phyloP scores from a whole-genome alignment of 2,797 vertebrate species.

The Acanthopagrus latus region DNA sequence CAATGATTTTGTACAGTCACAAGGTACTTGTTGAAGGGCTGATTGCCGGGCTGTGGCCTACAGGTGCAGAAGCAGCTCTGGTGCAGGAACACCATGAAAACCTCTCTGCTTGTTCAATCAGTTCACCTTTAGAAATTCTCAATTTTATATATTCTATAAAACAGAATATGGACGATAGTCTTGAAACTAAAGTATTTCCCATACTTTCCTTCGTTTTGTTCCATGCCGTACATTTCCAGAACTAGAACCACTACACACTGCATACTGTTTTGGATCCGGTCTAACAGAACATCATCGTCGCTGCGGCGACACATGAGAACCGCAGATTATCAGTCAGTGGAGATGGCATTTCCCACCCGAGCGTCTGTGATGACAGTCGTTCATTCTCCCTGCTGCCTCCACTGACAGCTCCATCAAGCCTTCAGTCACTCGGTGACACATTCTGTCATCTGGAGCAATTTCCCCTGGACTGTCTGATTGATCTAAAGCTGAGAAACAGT shows the following conservation, averaged over 20 bases:
- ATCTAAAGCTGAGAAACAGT: conserved; percentile 5
- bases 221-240: no score
- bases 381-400: background rate
- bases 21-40: no score
- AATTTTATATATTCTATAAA: no score
- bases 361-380: conserved; percentile 15
- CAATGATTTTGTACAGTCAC: no score
- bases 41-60: no score
- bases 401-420: conserved; percentile 23
- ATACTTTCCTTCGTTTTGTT: no score
- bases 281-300: background rate
- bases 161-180: no score
- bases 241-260: background rate
- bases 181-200: no score
- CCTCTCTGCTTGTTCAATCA: no score
- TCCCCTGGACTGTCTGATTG: background rate
- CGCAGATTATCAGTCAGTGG: conserved; percentile 18
- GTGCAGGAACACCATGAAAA: no score
- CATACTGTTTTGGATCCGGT: background rate
- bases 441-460: background rate
- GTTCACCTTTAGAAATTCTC: no score
- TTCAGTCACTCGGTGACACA: background rate
- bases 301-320: conserved; percentile 1
- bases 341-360: conserved; percentile 20
- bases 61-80: no score